A percentile compares a stretch with the other conserved stretches of the same genome.
Evolutionary conservation across 2,797 vertebrate species (phyloP).

Genomic region (Anguilla megastoma): DNA sequence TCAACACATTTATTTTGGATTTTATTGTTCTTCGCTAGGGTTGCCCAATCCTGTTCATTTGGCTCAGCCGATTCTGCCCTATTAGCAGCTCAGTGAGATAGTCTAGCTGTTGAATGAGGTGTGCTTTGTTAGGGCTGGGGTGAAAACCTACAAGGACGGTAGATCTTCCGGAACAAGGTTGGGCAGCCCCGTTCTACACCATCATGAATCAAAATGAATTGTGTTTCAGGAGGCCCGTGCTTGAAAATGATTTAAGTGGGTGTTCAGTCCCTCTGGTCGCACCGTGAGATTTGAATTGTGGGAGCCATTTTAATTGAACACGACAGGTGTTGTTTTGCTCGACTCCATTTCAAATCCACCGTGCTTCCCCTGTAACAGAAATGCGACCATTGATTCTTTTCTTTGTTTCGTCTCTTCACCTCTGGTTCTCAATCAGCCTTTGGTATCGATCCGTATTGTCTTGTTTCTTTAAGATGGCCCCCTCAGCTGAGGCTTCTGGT

Average conservation of each 20-base stretch:
- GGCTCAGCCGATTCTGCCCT: too few species aligned
- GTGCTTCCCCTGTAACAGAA: background rate
- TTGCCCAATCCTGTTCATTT: too few species aligned
- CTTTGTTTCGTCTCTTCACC: background rate
- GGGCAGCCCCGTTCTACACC: background rate
- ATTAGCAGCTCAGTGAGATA: too few species aligned
- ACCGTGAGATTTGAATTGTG: background rate
- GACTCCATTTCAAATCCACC: background rate
- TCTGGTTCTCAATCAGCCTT: conserved; percentile 14
- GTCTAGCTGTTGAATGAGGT: too few species aligned
- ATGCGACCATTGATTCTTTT: background rate
- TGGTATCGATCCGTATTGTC: background rate
- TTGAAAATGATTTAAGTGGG: background rate
- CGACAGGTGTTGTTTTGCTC: background rate
- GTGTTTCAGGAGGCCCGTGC: background rate
- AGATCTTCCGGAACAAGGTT: too few species aligned
- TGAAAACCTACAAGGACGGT: too few species aligned
- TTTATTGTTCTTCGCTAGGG: background rate
- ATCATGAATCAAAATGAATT: background rate
- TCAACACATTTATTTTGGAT: background rate
- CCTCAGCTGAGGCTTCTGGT: background rate
- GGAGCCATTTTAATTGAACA: background rate
- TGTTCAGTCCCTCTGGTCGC: background rate
- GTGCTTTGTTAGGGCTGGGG: too few species aligned
- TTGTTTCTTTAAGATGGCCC: conserved; percentile 5